Conservation (phyloP, 2,888 invertebrate species). For the Colletes collaris region DNA sequence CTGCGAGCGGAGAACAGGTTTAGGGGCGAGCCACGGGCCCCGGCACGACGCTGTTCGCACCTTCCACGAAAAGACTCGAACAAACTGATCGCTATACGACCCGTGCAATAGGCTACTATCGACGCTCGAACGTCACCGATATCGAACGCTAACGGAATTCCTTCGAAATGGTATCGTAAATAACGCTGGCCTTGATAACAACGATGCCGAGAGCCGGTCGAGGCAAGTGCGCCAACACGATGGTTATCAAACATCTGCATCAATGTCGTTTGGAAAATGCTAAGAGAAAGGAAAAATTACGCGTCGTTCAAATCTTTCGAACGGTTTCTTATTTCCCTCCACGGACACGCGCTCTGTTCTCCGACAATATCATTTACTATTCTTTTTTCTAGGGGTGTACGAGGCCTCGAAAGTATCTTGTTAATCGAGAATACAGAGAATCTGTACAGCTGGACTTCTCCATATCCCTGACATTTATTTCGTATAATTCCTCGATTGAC, state of each 20-base stretch:
- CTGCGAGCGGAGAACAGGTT: conserved; percentile 53
- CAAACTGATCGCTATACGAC: conserved; percentile 29
- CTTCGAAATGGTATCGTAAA: conserved; percentile 35
- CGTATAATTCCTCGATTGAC: too few species aligned
- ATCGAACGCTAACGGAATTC: conserved; percentile 39
- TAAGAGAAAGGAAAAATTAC: not conserved
- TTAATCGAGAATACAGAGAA: too few species aligned
- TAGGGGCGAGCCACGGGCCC: conserved; percentile 9
- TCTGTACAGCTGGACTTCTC: too few species aligned
- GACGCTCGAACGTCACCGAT: conserved; percentile 15
- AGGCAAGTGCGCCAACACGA: conserved; percentile 11
- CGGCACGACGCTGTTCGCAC: conserved; percentile 14
- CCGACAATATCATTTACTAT: too few species aligned
- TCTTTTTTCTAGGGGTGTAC: too few species aligned
- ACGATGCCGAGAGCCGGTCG: conserved; percentile 6
- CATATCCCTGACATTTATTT: too few species aligned
- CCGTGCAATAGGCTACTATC: conserved; percentile 42
- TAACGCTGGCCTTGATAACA: conserved; percentile 42
- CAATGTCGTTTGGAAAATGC: conserved; percentile 13
- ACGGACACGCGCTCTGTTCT: too few species aligned
- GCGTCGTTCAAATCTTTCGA: too few species aligned
- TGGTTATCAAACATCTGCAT: conserved; percentile 15
- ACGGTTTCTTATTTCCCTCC: too few species aligned
- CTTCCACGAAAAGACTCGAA: conserved; percentile 34
- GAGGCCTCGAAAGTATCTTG: too few species aligned